Evolutionary conservation across 2,113 vertebrate genomes (phyloP), one percentile per base, ranked within the genome.

Genomic region (Pholis gunnellus): DNA sequence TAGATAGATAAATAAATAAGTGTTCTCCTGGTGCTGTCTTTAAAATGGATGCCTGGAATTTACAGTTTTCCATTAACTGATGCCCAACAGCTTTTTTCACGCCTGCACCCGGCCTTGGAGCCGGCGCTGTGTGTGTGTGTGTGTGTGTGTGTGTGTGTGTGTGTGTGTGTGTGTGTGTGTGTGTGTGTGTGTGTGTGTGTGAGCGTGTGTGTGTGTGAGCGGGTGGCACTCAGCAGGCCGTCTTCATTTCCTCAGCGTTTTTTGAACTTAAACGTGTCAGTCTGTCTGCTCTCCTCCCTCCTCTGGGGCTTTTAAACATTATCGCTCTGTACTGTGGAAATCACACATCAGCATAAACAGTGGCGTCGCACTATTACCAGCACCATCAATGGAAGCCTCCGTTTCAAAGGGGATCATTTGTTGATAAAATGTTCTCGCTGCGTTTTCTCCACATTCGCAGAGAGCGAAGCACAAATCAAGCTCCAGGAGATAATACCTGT

Each of bases 41-140:
- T 93, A 93, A 94, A 95, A 92, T 84, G 89, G 90, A 93, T 92
- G 92, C 89, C 86, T 89, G 88, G 89, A 92, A 94, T 95, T 95
- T 93, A 94, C 93, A 90, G 91, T 88, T 95, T 95, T 94, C 93
- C 93, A 95, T 95, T 95, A 94, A 94, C 88, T 91, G 94, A 95
- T 90, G 93, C 87, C 93, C 91, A 92, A 83, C 91, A 93, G 94
- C 89, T 93, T 93, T 57, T 88, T 74, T 85, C 84, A 82, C 54
- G 86, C 86, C 91, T 88, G 79, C 89, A 87, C 70, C 82, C 70
- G 67, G 90, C 90, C 89, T 80, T 40, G 84, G 71, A 84, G 78
- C 63, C 48, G n/a, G 29, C 10, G 4, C 17, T 22, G 15, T 56
- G 57, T 67, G 63, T 63, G 42, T 63, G 57, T 67, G 86, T 29